A percentile compares a stretch with the other conserved stretches of the same genome.
Conservation (phyloP, 2,797 vertebrate genomes). For the Propithecus deckenii region DNA sequence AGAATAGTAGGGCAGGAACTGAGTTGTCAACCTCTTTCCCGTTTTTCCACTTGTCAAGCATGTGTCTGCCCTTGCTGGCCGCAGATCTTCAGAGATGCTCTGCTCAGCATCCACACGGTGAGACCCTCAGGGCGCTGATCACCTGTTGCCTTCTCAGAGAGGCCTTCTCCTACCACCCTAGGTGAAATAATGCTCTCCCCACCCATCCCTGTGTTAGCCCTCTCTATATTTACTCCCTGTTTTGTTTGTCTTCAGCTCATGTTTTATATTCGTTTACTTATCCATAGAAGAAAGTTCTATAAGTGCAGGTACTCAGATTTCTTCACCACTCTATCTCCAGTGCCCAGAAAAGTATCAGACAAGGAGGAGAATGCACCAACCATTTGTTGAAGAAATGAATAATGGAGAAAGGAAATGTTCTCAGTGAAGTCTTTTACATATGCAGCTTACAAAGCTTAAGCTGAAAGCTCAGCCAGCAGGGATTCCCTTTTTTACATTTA, state of each 20-base stretch:
- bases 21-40: background rate
- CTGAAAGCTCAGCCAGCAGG: background rate
- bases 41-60: background rate
- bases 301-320: background rate
- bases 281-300: background rate
- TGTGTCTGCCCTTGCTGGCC: background rate
- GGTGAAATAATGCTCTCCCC: background rate
- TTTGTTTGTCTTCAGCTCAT: background rate
- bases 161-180: background rate
- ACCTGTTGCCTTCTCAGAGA: background rate
- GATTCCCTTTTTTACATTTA: background rate
- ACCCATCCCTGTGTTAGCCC: too few species aligned
- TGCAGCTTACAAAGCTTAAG: background rate
- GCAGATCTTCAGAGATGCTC: background rate
- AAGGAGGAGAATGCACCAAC: background rate
- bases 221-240: background rate
- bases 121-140: background rate
- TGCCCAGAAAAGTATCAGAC: background rate
- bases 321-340: background rate
- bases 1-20: background rate
- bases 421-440: background rate
- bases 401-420: background rate
- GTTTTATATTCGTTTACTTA: background rate
- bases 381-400: background rate
- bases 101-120: background rate